These are phyloP conservation scores for Drosophila kokeensis DNA, from an alignment of 2,888 invertebrate species.

Conservation along the genomic window DNA sequence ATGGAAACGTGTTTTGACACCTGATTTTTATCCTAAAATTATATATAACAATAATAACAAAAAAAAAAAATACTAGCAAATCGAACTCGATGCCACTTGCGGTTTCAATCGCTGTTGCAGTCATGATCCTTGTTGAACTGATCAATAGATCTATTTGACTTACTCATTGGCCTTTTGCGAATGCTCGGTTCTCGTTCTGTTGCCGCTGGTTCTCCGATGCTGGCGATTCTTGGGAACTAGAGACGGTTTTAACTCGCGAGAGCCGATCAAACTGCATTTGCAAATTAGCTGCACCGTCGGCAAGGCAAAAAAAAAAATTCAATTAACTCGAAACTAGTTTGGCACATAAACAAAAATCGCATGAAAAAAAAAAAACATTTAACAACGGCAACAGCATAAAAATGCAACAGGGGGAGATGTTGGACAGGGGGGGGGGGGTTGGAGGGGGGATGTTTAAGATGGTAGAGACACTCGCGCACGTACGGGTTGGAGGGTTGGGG, in stretches of 20 bases:
- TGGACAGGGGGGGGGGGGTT: neutral
- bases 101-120: neutral
- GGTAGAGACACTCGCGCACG: slow-evolving; percentile 23
- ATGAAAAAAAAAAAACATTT: slow-evolving; percentile 42
- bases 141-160: slow-evolving; percentile 24
- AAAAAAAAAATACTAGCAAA: neutral
- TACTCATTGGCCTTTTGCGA: slow-evolving; percentile 16
- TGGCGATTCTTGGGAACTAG: slow-evolving; percentile 14
- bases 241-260: slow-evolving; percentile 31
- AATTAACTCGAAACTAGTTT: slow-evolving; percentile 74
- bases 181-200: slow-evolving; percentile 6
- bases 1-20: neutral
- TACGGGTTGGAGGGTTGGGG: neutral
- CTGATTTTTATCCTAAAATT: neutral
- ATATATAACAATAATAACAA: neutral
- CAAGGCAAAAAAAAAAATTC: slow-evolving; percentile 58
- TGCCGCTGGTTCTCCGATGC: slow-evolving; percentile 15
- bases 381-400: slow-evolving; percentile 20
- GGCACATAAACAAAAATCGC: slow-evolving; percentile 71
- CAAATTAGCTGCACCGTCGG: slow-evolving; percentile 61
- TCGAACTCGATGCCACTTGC: neutral
- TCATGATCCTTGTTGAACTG: slow-evolving; percentile 12
- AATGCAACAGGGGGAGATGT: slow-evolving; percentile 13
- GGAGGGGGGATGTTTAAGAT: slow-evolving; percentile 1
- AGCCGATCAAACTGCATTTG: slow-evolving; percentile 55